Conservation (phyloP, 2,797 vertebrate species). For the Molothrus aeneus region DNA sequence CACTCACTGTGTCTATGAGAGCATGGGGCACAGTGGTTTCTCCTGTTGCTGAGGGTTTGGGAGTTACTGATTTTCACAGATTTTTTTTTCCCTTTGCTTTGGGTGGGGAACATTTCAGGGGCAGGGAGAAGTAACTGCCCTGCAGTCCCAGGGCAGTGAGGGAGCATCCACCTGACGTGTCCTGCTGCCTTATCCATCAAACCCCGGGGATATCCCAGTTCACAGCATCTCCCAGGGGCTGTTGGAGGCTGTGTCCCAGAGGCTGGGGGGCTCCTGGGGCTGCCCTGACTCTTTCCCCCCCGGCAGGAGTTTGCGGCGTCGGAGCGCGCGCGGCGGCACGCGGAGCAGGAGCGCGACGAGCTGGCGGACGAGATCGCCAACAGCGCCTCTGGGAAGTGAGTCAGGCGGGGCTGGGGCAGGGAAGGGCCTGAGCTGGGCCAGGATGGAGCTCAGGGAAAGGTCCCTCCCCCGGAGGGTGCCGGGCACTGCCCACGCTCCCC, state of each 20-base stretch:
- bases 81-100: background rate
- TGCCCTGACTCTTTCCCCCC: background rate
- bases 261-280: background rate
- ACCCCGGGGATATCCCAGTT: background rate
- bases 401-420: background rate
- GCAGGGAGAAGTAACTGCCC: background rate
- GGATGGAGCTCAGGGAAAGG: accelerated
- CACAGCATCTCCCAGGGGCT: background rate
- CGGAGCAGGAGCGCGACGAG: conserved; percentile 94
- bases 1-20: background rate
- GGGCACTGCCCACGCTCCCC: background rate
- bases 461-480: background rate
- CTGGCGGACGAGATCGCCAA: conserved; percentile 95
- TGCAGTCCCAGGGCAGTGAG: background rate
- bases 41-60: background rate
- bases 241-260: background rate
- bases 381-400: conserved; percentile 96
- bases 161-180: background rate
- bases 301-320: conserved; percentile 91
- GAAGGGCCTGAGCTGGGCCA: background rate
- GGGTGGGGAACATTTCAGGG: background rate
- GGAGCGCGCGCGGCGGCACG: conserved; percentile 90
- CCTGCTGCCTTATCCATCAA: background rate
- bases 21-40: background rate
- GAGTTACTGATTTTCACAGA: background rate